Evolutionary conservation across 2,888 invertebrate species (phyloP).

Genomic region (Tachina grossa): DNA sequence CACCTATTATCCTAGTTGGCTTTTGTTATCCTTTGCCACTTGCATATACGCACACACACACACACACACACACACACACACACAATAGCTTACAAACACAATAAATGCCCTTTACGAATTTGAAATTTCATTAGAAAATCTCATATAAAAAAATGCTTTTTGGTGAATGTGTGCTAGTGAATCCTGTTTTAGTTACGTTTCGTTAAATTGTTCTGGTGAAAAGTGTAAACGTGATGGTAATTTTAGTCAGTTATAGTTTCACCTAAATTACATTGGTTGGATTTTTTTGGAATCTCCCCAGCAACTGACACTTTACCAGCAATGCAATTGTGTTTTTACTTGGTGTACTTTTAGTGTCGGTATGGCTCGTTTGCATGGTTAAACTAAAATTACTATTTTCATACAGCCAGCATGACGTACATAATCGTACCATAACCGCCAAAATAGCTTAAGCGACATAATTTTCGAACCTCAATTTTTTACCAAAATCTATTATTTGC

Average conservation of each 20-base stretch:
- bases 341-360: neutral
- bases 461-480: too few relatives aligned
- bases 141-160: conserved; percentile 26
- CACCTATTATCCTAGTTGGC: conserved; percentile 63
- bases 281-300: conserved; percentile 43
- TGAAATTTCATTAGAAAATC: conserved; percentile 64
- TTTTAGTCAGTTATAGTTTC: conserved; percentile 57
- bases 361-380: neutral
- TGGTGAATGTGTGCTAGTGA: conserved; percentile 19
- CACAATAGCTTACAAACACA: neutral
- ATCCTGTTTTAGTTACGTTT: conserved; percentile 13
- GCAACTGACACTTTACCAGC: conserved; percentile 60
- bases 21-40: conserved; percentile 36
- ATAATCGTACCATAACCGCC: too few relatives aligned
- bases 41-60: neutral
- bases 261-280: conserved; percentile 63
- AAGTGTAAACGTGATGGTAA: conserved; percentile 46
- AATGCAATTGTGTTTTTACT: conserved; percentile 63
- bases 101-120: conserved; percentile 54
- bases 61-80: neutral
- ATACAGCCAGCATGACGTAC: neutral
- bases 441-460: too few relatives aligned
- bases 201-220: conserved; percentile 16
- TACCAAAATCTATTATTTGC: too few relatives aligned
- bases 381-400: conserved; percentile 10